Base-by-base conservation (phyloP, 2,888 invertebrate genomes). In the Sarcophaga caerulescens region DNA sequence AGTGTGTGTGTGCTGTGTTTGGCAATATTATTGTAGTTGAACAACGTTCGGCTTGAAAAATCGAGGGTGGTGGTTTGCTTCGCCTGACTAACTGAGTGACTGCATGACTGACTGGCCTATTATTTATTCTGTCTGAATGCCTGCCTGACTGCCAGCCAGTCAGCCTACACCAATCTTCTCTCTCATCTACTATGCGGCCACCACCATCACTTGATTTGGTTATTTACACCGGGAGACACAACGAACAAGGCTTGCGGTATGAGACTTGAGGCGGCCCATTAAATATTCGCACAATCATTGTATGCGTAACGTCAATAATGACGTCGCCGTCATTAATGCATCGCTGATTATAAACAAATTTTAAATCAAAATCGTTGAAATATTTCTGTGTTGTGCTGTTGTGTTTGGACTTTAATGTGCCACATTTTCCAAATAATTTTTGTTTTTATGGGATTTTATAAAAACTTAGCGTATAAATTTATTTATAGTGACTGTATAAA, bases 281-380 rank as follows among this genome's bases (percentile, higher is more conserved):
- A 84, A 70, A 84, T 71, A 84, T 84, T 84, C 75, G 75, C 84
- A 17, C 14, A 52, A 17, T 79, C 75, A 80, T 75, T 84, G 75
- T 80, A 70, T 75, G 79, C 79, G 79, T 79, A 84, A 84, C 79
- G 78, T 59, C 57, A 69, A 59, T 69, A 47, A 57, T 73, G 76
- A 71, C 71, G 76, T 35, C 74, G 60, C 66, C 35, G 45, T 65
- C 60, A 35, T 52, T 47, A 71, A 75, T 84, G 84, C 79, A 65
- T 84, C 84, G 79, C 35, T 80, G 60, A 75, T 14, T 65, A 79
- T 75, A 80, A 59, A 80, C 79, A 79, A n/a, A 60, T n/a, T 60
- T 77, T 82, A 66, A 82, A 52, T 52, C 52, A 12, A 52, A 73
- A 71, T 60, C 5, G 57, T 59, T 45, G 19, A 82, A 82, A 65